These are phyloP conservation scores for Hirundichthys speculiger DNA, from an alignment of 2,113 vertebrate genomes.

Conservation along the genomic window DNA sequence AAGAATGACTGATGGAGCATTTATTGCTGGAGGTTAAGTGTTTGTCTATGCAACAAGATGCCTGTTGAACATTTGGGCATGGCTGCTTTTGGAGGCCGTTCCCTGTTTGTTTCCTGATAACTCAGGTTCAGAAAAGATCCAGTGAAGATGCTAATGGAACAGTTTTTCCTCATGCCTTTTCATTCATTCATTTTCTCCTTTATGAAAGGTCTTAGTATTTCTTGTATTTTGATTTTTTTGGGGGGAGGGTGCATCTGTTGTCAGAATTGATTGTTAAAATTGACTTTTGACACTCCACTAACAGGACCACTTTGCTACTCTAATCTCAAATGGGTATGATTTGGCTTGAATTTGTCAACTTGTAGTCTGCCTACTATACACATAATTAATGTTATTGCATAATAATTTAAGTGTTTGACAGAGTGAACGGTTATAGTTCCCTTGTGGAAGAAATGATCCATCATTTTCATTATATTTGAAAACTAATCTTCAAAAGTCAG, in stretches of 20 bases:
- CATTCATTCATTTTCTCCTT: background rate
- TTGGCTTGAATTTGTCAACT: slow-evolving; percentile 10
- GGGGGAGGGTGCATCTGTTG: slow-evolving; percentile 12
- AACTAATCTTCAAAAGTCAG: background rate
- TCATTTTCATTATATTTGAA: background rate
- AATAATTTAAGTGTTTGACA: slow-evolving; percentile 19
- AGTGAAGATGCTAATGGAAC: slow-evolving; percentile 7
- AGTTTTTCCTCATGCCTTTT: slow-evolving; percentile 16
- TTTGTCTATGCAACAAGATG: slow-evolving; percentile 23
- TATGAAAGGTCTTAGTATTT: background rate
- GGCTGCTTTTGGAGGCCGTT: slow-evolving; percentile 17
- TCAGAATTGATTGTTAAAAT: slow-evolving; percentile 7
- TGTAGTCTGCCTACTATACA: slow-evolving; percentile 10
- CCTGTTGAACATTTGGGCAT: background rate
- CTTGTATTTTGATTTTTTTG: slow-evolving; percentile 2
- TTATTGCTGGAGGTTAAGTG: slow-evolving; percentile 17
- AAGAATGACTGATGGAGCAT: background rate
- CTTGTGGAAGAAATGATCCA: background rate
- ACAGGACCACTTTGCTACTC: slow-evolving; percentile 50
- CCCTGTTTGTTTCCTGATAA: slow-evolving; percentile 42
- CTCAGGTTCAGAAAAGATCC: slow-evolving; percentile 58
- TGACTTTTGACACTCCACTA: slow-evolving; percentile 53
- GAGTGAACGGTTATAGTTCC: background rate
- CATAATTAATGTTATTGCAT: slow-evolving; percentile 2
- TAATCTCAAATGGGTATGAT: slow-evolving; percentile 3